A percentile compares a stretch with the other conserved stretches of the same genome.
phyloP scores from a whole-genome alignment of 1,140 invertebrate genomes.

The Bombus affinis region DNA sequence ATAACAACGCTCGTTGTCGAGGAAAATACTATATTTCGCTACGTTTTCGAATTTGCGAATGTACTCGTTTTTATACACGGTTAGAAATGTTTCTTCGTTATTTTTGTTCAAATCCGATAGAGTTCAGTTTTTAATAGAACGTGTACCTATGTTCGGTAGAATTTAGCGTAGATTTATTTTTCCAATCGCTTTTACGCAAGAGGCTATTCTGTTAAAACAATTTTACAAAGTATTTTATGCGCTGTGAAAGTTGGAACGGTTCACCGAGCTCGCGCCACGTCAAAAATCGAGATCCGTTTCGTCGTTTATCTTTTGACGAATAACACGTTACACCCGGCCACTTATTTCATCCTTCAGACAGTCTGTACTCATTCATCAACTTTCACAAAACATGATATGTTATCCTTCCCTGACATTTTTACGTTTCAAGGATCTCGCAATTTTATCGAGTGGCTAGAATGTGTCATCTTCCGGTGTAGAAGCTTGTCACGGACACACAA shows the following conservation, averaged over 20 bases:
- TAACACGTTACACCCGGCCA: background rate
- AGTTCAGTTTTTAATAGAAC: no score
- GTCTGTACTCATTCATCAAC: constrained; percentile 53
- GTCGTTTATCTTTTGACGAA: constrained; percentile 1
- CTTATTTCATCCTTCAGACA: constrained; percentile 5
- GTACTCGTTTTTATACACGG: no score
- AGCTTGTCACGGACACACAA: background rate
- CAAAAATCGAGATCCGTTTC: background rate
- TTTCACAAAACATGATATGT: constrained; percentile 31
- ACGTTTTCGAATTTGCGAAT: background rate
- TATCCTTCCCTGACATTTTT: constrained; percentile 48
- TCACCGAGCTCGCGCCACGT: background rate
- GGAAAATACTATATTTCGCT: background rate
- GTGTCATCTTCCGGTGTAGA: constrained; percentile 36
- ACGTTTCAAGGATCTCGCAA: constrained; percentile 50
- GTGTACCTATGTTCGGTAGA: no score
- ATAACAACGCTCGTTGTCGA: constrained; percentile 31
- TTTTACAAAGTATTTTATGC: background rate
- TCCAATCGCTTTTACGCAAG: no score
- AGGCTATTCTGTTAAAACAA: background rate
- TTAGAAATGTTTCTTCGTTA: no score
- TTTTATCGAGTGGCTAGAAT: constrained; percentile 63
- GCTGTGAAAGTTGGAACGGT: background rate
- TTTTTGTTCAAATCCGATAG: no score
- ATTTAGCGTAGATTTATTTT: no score